Base-by-base conservation (phyloP, 2,888 invertebrate genomes). In the Ormyrus pomaceus region DNA sequence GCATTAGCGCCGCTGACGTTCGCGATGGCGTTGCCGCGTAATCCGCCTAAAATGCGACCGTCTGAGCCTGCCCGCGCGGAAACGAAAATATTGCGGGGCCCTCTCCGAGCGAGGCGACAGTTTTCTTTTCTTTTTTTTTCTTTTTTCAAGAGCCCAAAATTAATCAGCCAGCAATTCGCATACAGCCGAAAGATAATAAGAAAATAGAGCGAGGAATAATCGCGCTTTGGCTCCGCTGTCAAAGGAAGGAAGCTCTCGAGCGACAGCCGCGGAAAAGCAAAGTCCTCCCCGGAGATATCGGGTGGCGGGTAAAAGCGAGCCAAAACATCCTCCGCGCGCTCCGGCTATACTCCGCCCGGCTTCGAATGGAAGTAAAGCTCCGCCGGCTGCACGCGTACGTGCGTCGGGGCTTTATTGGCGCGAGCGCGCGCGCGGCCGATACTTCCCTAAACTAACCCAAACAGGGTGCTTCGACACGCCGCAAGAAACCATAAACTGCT, bases 401-500 rank as follows among this genome's bases (percentile, higher is more conserved):
- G 66, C 68, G 61, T 68, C 58, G 19, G 19, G 34, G 73, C 68
- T 78, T 73, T 68, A 78, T 68, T 68, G 78, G 68, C 70, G 59
- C 11, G n/a, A n/a, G 68, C 34, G 34, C 34, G 3, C 70, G 59
- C 8, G n/a, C 34, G 48, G 61, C 51, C 61, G 64, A 69, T 66
- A 50, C 69, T 56, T 59, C 13, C 70, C 69, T 19, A 78, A 81
- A 81, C 81, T 81, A 77, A 81, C 81, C 80, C 48, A 74, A 77
- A 77, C 81, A 74, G 69, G 75, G 48, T 75, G 69, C 71, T 77
- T 73, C 79, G 77, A 82, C 82, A 79, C 56, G 65, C 82, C 82
- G 68, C 82, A 80, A 82, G 82, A 82, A 82, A 80, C 82, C 79
- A 80, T 82, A 80, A 79, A 82, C 80, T 74, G 82, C n/a, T 77